phyloP scores from a whole-genome alignment of 1,140 invertebrate species.

The Brachionus sp. region DNA sequence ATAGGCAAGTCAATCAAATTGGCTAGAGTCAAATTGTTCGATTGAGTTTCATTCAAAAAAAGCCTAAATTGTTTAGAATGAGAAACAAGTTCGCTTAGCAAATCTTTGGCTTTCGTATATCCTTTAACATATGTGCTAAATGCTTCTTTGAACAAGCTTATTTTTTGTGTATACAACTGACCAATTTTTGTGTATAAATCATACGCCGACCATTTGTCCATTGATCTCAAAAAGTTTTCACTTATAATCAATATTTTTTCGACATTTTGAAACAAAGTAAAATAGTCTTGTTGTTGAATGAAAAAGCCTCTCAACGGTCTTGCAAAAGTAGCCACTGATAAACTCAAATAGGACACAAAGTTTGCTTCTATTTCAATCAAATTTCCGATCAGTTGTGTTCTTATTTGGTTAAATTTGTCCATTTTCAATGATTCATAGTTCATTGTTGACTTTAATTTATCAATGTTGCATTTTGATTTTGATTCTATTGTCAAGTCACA shows the following conservation, averaged over 20 bases:
- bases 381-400: conserved; percentile 5
- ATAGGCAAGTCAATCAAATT: conserved; percentile 40
- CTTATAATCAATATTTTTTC: conserved; percentile 37
- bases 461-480: neutral
- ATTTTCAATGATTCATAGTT: neutral
- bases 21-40: neutral
- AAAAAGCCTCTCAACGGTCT: conserved; percentile 32
- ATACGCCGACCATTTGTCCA: conserved; percentile 44
- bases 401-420: conserved; percentile 26
- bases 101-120: neutral
- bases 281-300: conserved; percentile 44
- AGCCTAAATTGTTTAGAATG: conserved; percentile 40
- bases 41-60: conserved; percentile 13
- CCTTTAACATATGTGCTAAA: conserved; percentile 23
- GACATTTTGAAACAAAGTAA: conserved; percentile 34
- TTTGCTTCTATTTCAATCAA: conserved; percentile 30
- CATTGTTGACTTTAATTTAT: neutral
- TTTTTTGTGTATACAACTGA: conserved; percentile 38
- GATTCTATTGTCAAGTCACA: neutral
- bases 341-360: conserved; percentile 20
- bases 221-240: conserved; percentile 40
- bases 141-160: conserved; percentile 42
- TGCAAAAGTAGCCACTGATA: conserved; percentile 22
- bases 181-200: conserved; percentile 44
- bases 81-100: neutral